A percentile compares a stretch with the other conserved stretches of the same genome.
Conservation (phyloP, 2,888 invertebrate genomes). For the Zeuzera pyrina region DNA sequence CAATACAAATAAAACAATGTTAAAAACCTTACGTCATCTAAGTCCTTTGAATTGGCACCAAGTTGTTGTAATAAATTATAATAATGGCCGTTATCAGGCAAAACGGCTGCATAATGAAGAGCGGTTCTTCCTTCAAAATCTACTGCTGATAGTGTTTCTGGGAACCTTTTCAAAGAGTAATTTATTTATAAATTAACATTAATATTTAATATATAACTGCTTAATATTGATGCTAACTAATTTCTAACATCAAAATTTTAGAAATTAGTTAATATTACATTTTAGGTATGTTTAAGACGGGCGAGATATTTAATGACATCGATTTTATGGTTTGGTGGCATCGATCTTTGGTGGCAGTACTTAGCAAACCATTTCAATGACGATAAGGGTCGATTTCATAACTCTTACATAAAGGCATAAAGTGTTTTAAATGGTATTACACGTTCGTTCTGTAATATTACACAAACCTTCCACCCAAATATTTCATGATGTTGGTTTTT, state of each 20-base stretch:
- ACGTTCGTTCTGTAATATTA: too few species aligned
- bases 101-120: conserved; percentile 88
- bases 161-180: conserved; percentile 72
- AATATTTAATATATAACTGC: neutral
- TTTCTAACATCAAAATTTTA: too few species aligned
- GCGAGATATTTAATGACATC: too few species aligned
- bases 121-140: conserved; percentile 89
- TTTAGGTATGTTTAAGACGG: too few species aligned
- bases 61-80: conserved; percentile 88
- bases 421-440: too few species aligned
- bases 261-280: neutral
- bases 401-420: too few species aligned
- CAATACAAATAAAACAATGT: conserved; percentile 11
- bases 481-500: conserved; percentile 83
- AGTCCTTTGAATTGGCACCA: conserved; percentile 86
- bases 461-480: conserved; percentile 66
- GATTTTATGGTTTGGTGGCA: too few species aligned
- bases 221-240: too few species aligned
- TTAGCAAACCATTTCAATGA: too few species aligned
- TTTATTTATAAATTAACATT: neutral
- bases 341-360: too few species aligned
- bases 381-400: too few species aligned
- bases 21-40: conserved; percentile 83
- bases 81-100: conserved; percentile 90
- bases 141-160: conserved; percentile 86